Evolutionary conservation across 2,888 invertebrate species (phyloP), one percentile per base, ranked within the genome.

Genomic region (Ptychoptera contaminata): DNA sequence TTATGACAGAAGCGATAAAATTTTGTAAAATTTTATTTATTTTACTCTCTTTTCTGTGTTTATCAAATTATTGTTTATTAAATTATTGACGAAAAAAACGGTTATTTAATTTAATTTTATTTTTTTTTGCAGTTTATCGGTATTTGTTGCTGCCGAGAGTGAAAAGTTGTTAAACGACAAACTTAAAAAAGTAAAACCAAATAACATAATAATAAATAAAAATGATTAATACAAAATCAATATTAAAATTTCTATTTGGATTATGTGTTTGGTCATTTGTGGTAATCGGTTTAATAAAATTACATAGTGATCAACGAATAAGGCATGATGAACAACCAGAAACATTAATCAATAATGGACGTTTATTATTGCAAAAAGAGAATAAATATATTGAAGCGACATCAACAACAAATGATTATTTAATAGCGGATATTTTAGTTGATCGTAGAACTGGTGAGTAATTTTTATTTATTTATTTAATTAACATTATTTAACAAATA

Each of bases 211-310:
- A 14, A 47, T 11, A 15, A 44, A 37, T 11, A 45, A 55, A 49
- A 52, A 65, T 65, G 64, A 58, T 61, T 43, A 56, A 61, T 51
- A 59, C 62, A 35, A 64, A 63, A 48, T 57, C 61, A 42, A 63
- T 66, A 47, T 52, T 66, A 34, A 65, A 64, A 55, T 58, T 66
- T 42, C 53, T 66, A 10, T 66, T 66, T 49, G 60, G 65, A 45
- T 55, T 66, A 12, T 62, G 65, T 51, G 63, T 66, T 7, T 66
- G 65, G 65, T 66, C 65, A 4, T 63, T 66, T 48, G 58, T 64
- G 16, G 58, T 66, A 50, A 58, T 66, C 43, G 67, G 65, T 5
- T 51, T 66, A 14, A 62, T 66, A 47, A 66, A 65, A 54, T 60
- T 66, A 52, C 63, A 65, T 43, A 60, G 59, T 48, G 59, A 62